Percentiles rank a stretch among this genome's conserved stretches.
Conservation (phyloP, 2,113 vertebrate genomes). For the Limnothrissa miodon region DNA sequence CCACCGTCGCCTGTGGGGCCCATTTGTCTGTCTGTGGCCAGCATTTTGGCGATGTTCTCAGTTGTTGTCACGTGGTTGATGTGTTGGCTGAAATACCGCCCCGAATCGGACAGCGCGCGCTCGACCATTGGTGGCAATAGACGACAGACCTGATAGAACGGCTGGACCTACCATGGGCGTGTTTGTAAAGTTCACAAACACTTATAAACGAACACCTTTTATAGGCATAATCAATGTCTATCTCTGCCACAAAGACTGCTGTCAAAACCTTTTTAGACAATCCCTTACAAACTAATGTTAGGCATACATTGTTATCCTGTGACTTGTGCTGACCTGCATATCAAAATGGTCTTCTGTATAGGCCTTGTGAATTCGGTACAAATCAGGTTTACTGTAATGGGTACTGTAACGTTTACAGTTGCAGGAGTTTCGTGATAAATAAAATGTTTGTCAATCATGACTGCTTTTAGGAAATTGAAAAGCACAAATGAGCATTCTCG, state of each 20-base stretch:
- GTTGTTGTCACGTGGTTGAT: slow-evolving; percentile 76
- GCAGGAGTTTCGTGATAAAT: neutral
- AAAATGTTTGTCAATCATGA: slow-evolving; percentile 4
- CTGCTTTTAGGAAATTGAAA: too few relatives aligned
- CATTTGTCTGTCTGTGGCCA: slow-evolving; percentile 74
- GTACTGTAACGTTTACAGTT: neutral
- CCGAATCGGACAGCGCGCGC: slow-evolving; percentile 47
- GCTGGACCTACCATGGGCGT: neutral
- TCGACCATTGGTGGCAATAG: neutral
- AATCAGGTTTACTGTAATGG: neutral
- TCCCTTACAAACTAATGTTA: too few relatives aligned
- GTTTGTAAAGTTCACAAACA: neutral
- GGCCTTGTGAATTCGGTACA: neutral
- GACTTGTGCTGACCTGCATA: slow-evolving; percentile 7
- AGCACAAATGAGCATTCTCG: neutral
- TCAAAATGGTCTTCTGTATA: neutral
- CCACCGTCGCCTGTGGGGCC: slow-evolving; percentile 71
- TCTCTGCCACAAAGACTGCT: neutral
- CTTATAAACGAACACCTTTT: neutral
- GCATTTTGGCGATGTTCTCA: slow-evolving; percentile 74
- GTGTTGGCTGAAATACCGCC: slow-evolving; percentile 75
- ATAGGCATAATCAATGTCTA: neutral
- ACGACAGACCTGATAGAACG: neutral
- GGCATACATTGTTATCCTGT: neutral
- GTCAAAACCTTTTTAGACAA: neutral